Evolutionary conservation across 2,113 vertebrate genomes (phyloP).

Genomic region (Aythya baeri): DNA sequence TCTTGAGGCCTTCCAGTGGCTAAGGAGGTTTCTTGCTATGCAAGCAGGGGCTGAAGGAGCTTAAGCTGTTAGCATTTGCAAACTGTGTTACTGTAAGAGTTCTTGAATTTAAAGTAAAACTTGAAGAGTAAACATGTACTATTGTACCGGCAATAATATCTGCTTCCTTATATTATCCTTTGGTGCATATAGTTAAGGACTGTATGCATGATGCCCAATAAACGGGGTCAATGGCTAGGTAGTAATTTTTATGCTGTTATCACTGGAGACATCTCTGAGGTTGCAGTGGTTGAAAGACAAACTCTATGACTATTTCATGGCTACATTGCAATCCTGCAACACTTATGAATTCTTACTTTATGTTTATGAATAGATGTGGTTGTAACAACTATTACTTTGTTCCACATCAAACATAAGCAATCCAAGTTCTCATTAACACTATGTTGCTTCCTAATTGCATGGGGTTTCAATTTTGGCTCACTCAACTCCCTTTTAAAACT

Average conservation of each 20-base stretch:
- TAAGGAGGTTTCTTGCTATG: not conserved
- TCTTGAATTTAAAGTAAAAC: not conserved
- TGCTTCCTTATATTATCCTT: fast-evolving
- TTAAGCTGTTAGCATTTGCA: not conserved
- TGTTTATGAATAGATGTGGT: not conserved
- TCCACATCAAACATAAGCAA: not conserved
- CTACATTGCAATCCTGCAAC: fast-evolving
- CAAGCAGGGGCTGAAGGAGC: slow-evolving; percentile 32
- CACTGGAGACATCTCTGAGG: not conserved
- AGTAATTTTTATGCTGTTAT: fast-evolving
- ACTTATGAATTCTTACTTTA: fast-evolving
- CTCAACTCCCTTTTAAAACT: not conserved
- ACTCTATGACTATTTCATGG: not conserved
- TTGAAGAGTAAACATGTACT: not conserved
- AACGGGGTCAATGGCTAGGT: not conserved
- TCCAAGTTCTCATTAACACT: fast-evolving
- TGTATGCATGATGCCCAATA: fast-evolving
- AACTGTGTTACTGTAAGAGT: not conserved
- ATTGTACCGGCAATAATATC: not conserved
- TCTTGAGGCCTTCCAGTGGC: slow-evolving; percentile 16
- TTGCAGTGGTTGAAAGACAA: not conserved
- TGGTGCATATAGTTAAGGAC: fast-evolving
- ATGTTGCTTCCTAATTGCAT: fast-evolving
- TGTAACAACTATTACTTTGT: not conserved
- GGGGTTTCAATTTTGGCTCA: not conserved